Evolutionary conservation across 2,797 vertebrate genomes (phyloP), one percentile per base, ranked within the genome.

Genomic region (Spea hammondii): DNA sequence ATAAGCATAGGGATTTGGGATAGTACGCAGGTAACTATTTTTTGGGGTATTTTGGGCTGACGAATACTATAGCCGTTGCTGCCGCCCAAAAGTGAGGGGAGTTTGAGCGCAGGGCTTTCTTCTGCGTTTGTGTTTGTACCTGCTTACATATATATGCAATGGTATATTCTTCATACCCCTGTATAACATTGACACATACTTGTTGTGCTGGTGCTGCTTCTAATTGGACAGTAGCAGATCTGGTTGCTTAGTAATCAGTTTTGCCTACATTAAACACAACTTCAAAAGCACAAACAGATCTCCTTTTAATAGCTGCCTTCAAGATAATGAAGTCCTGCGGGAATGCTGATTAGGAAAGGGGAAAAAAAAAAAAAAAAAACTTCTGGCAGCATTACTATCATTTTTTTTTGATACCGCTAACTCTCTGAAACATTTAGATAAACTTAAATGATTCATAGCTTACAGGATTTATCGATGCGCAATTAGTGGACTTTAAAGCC

Each of bases 181-280:
- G n/a, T 7, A 6, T 11, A 72, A 60, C 12, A 72, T 72, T 13
- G 10, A 62, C 32, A 17, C 59, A 66, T 14, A 51, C 17, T 67
- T 46, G 48, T 75, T 70, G 49, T 54, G 60, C 8, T 59, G 32
- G 44, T 59, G 65, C 54, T 66, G 82, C 4, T 69, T 87, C 89
- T 86, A 80, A 78, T 79, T 89, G 91, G 90, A 91, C 86, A 84
- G 86, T 84, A 84, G 84, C 83, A 90, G 87, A 91, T 91, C 85
- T 86, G 87, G 90, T 91, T 95, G 90, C 92, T 92, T 94, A 89
- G 94, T 90, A 92, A 92, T 91, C 76, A 87, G 85, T 85, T 90
- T 92, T 72, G 88, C 83, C 77, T 80, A 92, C 91, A 92, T 92
- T 87, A 92, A 87, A 86, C 86, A 88, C 86, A 92, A 89, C 90